Conservation (phyloP, 2,113 vertebrate genomes). For the Hoplias malabaricus region DNA sequence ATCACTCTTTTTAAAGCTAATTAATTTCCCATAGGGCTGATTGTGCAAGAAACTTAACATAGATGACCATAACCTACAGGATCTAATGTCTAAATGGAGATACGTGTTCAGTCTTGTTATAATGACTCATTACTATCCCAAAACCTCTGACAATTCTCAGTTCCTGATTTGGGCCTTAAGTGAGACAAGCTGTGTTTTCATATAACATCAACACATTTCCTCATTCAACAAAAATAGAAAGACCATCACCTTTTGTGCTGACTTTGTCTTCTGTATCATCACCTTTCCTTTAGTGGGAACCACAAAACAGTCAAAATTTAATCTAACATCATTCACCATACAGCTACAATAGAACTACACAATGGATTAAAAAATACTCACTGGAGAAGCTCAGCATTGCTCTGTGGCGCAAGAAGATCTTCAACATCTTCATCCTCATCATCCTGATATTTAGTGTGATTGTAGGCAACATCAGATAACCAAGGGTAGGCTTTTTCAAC, state of each 20-base stretch:
- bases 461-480: conserved; percentile 24
- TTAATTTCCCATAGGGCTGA: no score
- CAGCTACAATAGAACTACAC: background rate
- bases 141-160: no score
- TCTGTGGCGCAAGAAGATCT: conserved; percentile 65
- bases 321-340: background rate
- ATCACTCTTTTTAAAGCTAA: no score
- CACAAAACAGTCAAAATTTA: background rate
- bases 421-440: conserved; percentile 64
- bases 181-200: no score
- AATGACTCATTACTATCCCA: no score
- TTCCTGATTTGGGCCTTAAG: no score
- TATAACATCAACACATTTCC: background rate
- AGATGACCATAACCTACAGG: no score
- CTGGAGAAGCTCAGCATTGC: conserved; percentile 43
- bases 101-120: no score
- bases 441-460: conserved; percentile 18
- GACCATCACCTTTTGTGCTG: conserved; percentile 55
- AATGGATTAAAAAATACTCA: conserved; percentile 45
- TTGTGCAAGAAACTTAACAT: no score
- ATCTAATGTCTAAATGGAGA: no score
- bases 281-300: conserved; percentile 50
- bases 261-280: background rate
- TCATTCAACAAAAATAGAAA: background rate
- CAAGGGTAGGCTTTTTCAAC: conserved; percentile 26